These are phyloP conservation scores for Mormyrus proboscirostris DNA, from an alignment of 2,797 vertebrate genomes.

Conservation along the genomic window DNA sequence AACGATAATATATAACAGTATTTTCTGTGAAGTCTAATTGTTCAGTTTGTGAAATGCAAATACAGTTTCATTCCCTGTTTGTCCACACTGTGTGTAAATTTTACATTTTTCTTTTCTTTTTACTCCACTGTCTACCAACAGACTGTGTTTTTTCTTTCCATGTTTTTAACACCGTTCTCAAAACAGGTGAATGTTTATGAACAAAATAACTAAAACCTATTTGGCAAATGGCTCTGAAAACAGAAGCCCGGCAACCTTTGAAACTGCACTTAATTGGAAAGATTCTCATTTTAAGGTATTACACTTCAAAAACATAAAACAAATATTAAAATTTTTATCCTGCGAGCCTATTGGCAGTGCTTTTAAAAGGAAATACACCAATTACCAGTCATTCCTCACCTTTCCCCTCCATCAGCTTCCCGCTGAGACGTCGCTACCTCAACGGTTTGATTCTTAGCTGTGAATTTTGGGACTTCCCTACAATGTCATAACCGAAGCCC, in stretches of 20 bases:
- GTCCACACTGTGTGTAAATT: too few species aligned
- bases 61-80: neutral
- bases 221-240: neutral
- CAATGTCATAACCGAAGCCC: neutral
- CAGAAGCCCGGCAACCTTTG: neutral
- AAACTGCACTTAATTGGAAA: neutral
- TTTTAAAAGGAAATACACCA: neutral
- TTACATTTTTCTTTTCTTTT: neutral
- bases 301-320: neutral
- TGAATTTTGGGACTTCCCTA: neutral
- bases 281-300: neutral
- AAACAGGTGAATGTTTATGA: neutral
- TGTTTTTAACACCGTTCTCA: neutral
- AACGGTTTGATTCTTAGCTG: neutral
- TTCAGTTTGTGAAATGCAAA: neutral
- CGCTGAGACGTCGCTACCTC: neutral
- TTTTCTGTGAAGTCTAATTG: neutral
- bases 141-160: neutral
- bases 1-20: neutral
- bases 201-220: neutral
- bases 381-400: neutral
- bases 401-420: neutral
- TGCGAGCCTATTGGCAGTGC: neutral
- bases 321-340: neutral
- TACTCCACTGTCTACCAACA: neutral